Evolutionary conservation across 2,888 invertebrate genomes (phyloP), one percentile per base, ranked within the genome.

Genomic region (Incurvaria masculella): DNA sequence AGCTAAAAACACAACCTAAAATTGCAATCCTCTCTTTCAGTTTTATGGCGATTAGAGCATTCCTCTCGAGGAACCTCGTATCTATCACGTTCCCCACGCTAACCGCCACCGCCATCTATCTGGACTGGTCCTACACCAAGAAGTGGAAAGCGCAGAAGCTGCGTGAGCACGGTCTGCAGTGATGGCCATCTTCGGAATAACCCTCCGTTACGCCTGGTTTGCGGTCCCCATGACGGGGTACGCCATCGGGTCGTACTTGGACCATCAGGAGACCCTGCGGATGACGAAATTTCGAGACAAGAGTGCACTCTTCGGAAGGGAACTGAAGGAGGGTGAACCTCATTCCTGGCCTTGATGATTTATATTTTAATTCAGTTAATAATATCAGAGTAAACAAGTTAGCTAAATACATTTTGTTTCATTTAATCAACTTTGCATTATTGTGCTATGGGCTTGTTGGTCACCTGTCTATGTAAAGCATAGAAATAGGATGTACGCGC

Each of bases 221-320:
- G 62, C 66, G 0, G 38, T 88, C 0, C 88, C 89, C 0, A 1
- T 83, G 0, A 55, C 72, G 21, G 87, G 87, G 1, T 83, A 64
- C 55, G 61, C 68, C 2, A 51, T 89, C 46, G 91, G 91, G 1
- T 74, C 76, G 58, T 86, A 66, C 54, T 57, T 91, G 47, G 89
- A 91, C 61, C 68, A 71, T 4, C 74, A 81, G 56, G 91, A 92
- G 71, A 87, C 87, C 1, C 75, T 86, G 51, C 81, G 91, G 48
- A 83, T 91, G 84, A 78, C 81, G 0, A 69, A 67, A 55, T 94
- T 86, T 64, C 80, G 92, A 51, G 93, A 94, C 62, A 91, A 88
- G 64, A 91, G 91, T 60, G 82, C 85, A 44, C 69, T 94, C 38
- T 94, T 86, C 62, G 89, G 88, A 19, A 80, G 87, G 49, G 69